Base-by-base conservation (phyloP, 1,140 invertebrate species). In the Pteromalus puparum region DNA sequence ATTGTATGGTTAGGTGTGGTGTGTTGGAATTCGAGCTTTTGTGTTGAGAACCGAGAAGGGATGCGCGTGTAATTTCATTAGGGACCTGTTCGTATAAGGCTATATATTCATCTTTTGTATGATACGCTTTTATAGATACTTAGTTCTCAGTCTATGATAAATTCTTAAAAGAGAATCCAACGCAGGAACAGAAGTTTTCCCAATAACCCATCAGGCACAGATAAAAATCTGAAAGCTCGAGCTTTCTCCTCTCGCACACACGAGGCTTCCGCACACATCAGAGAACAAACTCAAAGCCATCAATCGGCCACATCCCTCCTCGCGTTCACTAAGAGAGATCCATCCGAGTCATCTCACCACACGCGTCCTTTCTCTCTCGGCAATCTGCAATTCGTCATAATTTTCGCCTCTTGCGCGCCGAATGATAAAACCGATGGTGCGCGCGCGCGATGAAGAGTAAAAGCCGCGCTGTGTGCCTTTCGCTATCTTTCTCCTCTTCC, bases 341-440 rank as follows among this genome's bases (percentile, higher is more conserved):
- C 53, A 61, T 61, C 53, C 53, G 53, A 21, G 18, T 7, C 53
- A 61, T 61, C 21, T 21, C 53, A 7, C 53, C 53, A n/a, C 53
- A 0, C 30, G 30, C 70, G n/a, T 61, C 6, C 48, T 68, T 28
- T 42, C 18, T 13, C 77, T 21, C 28, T 67, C 10, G 34, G 24
- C 42, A 73, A 75, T n/a, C 53, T 75, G 34, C 81, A 18, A 83
- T 77, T 67, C 34, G 74, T 67, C 82, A 73, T 83, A 78, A 72
- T 83, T 83, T 73, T 77, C 75, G 42, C 38, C 15, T 34, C n/a
- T 18, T 21, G 10, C 26, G 26, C 61, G 61, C 38, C 30, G 15
- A 65, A 76, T 68, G 48, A 67, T 75, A 72, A 83, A 83, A 72
- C 38, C n/a, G 26, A 46, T 18, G 38, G 21, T 30, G 30, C 24